Conservation (phyloP, 1,140 invertebrate species). For the Leptonema lineaticorne region DNA sequence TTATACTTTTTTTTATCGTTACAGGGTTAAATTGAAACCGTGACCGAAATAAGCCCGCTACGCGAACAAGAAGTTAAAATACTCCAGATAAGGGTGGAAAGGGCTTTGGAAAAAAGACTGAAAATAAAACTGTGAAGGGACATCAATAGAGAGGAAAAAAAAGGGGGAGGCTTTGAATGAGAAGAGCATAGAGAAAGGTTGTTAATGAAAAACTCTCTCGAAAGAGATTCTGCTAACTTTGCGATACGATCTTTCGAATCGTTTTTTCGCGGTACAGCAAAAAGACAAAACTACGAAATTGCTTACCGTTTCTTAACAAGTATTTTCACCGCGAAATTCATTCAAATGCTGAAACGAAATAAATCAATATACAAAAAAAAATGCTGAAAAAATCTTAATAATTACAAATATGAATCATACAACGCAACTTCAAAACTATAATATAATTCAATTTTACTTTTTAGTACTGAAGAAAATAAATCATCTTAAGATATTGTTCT, state of each 20-base stretch:
- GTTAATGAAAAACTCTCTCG: slow-evolving; percentile 28
- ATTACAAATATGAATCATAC: no score
- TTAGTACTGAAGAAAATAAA: no score
- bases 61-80: not conserved
- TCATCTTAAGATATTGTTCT: no score
- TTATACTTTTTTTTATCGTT: slow-evolving; percentile 25
- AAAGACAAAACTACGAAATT: not conserved
- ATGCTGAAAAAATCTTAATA: no score
- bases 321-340: no score
- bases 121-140: slow-evolving; percentile 1
- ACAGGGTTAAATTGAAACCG: slow-evolving; percentile 24
- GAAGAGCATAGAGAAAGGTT: no score
- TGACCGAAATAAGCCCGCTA: not conserved
- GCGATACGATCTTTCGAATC: slow-evolving; percentile 27
- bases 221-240: slow-evolving; percentile 23
- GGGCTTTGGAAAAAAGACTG: slow-evolving; percentile 10
- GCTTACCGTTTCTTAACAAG: no score
- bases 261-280: slow-evolving; percentile 15
- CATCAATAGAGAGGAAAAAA: not conserved
- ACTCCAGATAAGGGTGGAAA: no score
- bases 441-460: no score
- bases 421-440: no score
- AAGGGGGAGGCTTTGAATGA: not conserved
- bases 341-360: no score
- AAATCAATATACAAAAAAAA: no score